Evolutionary conservation across 2,797 vertebrate species (phyloP).

Genomic region (Cheirogaleus major): DNA sequence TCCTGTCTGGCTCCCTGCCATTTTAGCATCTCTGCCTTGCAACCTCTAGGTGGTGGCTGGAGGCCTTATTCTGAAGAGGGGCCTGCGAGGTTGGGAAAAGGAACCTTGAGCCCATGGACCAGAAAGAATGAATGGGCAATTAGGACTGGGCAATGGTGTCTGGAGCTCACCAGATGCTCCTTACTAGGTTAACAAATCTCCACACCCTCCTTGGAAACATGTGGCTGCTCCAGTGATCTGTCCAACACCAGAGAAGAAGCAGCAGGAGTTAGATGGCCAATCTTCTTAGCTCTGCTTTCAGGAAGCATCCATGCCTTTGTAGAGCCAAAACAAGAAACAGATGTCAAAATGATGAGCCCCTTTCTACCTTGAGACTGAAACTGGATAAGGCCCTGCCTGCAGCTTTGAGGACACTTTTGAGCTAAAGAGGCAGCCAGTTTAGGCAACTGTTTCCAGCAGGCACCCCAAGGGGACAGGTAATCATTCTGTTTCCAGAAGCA

Average conservation of each 20-base stretch:
- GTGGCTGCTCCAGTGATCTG: not conserved
- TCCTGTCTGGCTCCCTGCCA: not conserved
- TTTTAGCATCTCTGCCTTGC: not conserved
- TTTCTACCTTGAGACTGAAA: not conserved
- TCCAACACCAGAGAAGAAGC: not conserved
- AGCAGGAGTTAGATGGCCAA: not conserved
- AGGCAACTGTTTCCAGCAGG: not conserved
- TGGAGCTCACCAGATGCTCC: not conserved
- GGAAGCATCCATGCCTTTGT: not conserved
- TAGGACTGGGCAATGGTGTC: not conserved
- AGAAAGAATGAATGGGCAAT: not conserved
- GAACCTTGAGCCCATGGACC: not conserved
- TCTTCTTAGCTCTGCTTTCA: constrained; percentile 25
- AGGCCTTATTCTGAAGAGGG: not conserved
- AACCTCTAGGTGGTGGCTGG: not conserved
- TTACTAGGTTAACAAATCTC: not conserved
- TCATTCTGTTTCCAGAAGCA: constrained; percentile 29
- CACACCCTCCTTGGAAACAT: not conserved
- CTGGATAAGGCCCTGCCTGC: not conserved
- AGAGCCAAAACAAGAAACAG: constrained; percentile 31
- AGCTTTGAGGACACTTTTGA: constrained; percentile 17
- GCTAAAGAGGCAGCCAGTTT: constrained; percentile 1
- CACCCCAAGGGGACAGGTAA: not conserved
- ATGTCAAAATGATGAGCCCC: not conserved
- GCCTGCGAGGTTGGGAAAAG: not conserved